Conservation (phyloP, 2,113 vertebrate species). For the Cercopithecus mona region DNA sequence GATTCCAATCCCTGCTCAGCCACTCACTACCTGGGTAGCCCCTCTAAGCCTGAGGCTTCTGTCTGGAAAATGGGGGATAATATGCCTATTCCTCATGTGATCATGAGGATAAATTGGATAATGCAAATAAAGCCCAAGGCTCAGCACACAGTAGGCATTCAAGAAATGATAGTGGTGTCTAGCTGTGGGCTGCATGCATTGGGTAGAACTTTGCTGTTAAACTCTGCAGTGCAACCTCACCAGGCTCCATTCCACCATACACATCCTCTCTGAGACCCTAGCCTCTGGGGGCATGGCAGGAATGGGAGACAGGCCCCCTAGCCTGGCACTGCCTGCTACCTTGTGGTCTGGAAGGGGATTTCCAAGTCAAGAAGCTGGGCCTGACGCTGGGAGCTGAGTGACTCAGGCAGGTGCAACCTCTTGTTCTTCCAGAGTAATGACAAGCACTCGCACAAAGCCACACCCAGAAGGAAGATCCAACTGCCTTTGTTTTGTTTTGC, state of each 20-base stretch:
- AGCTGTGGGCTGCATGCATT: neutral
- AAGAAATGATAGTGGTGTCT: neutral
- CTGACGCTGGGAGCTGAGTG: neutral
- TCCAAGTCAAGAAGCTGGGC: slow-evolving; percentile 36
- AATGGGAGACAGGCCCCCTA: neutral
- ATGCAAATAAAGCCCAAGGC: neutral
- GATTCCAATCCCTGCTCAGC: neutral
- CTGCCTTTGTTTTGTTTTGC: slow-evolving; percentile 3
- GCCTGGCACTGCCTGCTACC: neutral
- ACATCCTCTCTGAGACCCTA: neutral
- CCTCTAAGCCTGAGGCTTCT: neutral
- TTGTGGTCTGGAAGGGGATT: slow-evolving; percentile 30
- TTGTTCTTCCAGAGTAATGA: slow-evolving; percentile 51
- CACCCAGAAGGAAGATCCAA: neutral
- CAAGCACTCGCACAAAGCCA: neutral
- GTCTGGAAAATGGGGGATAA: neutral
- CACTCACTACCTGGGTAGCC: neutral
- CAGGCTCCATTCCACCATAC: neutral
- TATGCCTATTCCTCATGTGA: neutral
- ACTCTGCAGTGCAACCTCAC: neutral
- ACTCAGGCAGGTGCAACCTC: slow-evolving; percentile 53
- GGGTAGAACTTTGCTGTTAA: neutral
- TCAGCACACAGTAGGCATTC: neutral
- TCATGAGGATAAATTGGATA: neutral
- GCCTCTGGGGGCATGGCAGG: neutral